These are phyloP conservation scores for Harpalus rufipes DNA, from an alignment of 2,888 invertebrate species.

Conservation along the genomic window DNA sequence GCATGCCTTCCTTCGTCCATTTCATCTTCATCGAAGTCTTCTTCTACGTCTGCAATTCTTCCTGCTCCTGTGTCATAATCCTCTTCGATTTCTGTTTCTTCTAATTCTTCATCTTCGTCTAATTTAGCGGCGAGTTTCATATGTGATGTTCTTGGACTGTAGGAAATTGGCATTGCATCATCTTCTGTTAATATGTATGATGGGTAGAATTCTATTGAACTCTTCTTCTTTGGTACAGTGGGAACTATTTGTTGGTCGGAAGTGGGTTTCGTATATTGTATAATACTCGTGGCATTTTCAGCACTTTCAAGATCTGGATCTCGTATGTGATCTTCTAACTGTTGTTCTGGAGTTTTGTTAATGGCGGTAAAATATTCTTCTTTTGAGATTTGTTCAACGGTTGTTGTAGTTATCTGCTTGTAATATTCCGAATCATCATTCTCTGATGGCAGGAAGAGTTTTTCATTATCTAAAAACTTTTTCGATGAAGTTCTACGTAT, in stretches of 20 bases:
- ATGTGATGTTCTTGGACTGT: neutral
- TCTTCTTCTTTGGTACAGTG: neutral
- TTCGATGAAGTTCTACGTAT: neutral
- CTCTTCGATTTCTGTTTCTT: neutral
- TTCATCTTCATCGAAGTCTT: neutral
- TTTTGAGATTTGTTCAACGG: constrained; percentile 24
- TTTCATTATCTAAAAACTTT: neutral
- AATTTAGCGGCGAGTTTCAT: neutral
- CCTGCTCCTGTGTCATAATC: neutral
- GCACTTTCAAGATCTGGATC: neutral
- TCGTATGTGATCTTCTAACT: neutral
- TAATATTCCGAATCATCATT: neutral
- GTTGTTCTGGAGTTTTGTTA: neutral
- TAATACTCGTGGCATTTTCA: neutral
- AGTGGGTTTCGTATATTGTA: neutral
- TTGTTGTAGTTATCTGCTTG: constrained; percentile 29
- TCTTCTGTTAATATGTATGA: neutral
- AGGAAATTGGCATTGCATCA: neutral
- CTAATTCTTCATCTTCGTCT: neutral
- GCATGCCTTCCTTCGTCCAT: neutral
- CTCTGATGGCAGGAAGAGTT: neutral
- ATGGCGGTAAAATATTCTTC: constrained; percentile 1
- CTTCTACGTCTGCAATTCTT: neutral
- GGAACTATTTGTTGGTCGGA: neutral
- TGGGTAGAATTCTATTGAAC: neutral